Evolutionary conservation across 2,113 vertebrate genomes (phyloP).

Genomic region (Entosphenus tridentatus): DNA sequence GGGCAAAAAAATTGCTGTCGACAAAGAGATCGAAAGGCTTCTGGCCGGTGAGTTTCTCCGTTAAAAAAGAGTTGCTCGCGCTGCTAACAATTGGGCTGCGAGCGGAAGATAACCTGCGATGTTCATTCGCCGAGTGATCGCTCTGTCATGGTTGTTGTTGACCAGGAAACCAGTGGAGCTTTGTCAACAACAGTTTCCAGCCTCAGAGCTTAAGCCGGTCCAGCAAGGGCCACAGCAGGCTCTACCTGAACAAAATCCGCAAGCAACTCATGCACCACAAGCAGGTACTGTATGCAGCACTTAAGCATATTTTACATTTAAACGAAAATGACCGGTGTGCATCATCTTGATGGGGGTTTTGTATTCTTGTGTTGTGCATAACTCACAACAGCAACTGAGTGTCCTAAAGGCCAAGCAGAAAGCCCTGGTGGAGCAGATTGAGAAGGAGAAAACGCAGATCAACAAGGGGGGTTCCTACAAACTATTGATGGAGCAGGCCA

Average conservation of each 20-base stretch:
- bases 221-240: slow-evolving; percentile 74
- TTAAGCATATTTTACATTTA: not conserved
- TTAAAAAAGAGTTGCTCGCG: too few species aligned
- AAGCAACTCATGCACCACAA: slow-evolving; percentile 97
- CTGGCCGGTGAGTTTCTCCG: slow-evolving; percentile 33
- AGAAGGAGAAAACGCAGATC: slow-evolving; percentile 99
- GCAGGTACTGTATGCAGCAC: slow-evolving; percentile 47
- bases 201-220: slow-evolving; percentile 60
- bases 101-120: too few species aligned
- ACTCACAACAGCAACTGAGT: slow-evolving; percentile 93
- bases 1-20: slow-evolving; percentile 63
- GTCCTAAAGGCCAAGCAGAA: slow-evolving; percentile 98
- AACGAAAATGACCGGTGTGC: slow-evolving; percentile 15
- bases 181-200: slow-evolving; percentile 92
- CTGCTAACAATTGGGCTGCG: too few species aligned
- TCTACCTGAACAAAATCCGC: slow-evolving; percentile 91
- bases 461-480: slow-evolving; percentile 99
- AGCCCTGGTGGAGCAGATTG: slow-evolving; percentile 96
- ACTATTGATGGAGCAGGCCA: slow-evolving; percentile 94
- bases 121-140: too few species aligned
- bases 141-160: too few species aligned
- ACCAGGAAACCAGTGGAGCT: slow-evolving; percentile 90
- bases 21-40: slow-evolving; percentile 67
- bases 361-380: slow-evolving; percentile 18
- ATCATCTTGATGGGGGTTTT: slow-evolving; percentile 23